Percentiles rank a stretch among this genome's conserved stretches.
These are phyloP conservation scores for Echinometra lucunter DNA, from an alignment of 53 echinoderm and acorn worm genomes.

Conservation along the genomic window DNA sequence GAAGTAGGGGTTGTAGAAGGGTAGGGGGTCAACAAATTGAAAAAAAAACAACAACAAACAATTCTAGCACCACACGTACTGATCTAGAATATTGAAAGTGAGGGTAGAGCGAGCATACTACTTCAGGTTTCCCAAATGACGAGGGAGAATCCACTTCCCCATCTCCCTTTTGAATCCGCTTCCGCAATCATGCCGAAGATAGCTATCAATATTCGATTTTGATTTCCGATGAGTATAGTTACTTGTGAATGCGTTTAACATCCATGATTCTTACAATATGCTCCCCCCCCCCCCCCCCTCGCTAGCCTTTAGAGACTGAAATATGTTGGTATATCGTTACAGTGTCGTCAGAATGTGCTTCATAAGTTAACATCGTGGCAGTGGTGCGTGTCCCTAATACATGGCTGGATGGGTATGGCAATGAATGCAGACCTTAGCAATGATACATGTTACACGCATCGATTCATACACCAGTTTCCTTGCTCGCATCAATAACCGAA, in stretches of 20 bases:
- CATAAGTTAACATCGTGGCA: not conserved
- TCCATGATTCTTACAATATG: not conserved
- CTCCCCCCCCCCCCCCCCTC: not conserved
- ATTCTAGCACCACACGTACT: too few relatives aligned
- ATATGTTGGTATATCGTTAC: not conserved
- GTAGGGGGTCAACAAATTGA: too few relatives aligned
- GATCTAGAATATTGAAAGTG: too few relatives aligned
- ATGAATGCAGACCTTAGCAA: not conserved
- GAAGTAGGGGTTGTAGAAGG: too few relatives aligned
- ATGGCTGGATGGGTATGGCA: not conserved
- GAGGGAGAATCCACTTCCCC: not conserved
- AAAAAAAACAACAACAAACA: too few relatives aligned
- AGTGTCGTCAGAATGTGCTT: not conserved
- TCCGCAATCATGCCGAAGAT: too few relatives aligned
- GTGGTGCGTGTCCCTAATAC: not conserved
- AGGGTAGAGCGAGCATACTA: too few relatives aligned
- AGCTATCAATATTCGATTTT: not conserved
- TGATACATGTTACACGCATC: conserved; percentile 11
- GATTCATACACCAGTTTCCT: not conserved
- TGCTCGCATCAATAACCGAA: not conserved
- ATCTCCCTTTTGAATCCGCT: not conserved
- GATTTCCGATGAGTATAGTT: not conserved
- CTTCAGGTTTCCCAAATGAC: not conserved
- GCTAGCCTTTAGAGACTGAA: not conserved
- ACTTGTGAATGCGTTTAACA: not conserved